phyloP scores from a whole-genome alignment of 2,797 vertebrate genomes.

The Chlorospingus semifuscus region DNA sequence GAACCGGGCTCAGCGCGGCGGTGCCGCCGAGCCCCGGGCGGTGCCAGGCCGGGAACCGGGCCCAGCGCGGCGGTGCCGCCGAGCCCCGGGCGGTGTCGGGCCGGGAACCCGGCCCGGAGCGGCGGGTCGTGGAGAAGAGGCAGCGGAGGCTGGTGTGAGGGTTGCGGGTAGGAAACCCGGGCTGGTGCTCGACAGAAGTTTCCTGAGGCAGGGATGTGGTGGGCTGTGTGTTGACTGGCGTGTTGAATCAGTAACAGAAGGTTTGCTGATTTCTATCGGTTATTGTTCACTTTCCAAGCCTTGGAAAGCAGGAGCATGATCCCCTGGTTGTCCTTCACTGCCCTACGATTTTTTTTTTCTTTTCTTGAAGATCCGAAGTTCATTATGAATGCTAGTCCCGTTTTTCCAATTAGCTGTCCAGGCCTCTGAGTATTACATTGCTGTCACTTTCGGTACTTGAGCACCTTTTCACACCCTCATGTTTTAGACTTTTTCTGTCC shows the following conservation, averaged over 20 bases:
- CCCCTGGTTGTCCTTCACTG: background rate
- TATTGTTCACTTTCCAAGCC: background rate
- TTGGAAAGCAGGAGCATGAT: background rate
- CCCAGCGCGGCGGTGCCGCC: no score
- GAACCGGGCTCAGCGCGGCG: background rate
- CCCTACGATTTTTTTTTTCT: rapidly evolving
- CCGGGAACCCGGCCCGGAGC: no score
- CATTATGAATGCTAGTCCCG: background rate
- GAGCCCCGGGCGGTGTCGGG: no score
- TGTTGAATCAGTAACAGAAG: rapidly evolving
- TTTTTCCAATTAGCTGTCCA: background rate
- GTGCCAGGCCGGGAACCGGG: no score
- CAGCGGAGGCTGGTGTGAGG: rapidly evolving
- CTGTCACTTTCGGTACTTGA: background rate
- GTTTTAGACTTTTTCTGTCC: background rate
- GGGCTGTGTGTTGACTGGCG: rapidly evolving
- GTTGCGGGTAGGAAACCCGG: rapidly evolving
- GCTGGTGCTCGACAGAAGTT: background rate
- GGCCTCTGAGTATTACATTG: background rate
- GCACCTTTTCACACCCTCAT: background rate
- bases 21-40: background rate
- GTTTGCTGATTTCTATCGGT: background rate
- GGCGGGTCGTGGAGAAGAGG: background rate
- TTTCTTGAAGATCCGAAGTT: background rate
- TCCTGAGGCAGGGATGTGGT: background rate